A percentile compares a stretch with the other conserved stretches of the same genome.
Conservation (phyloP, 2,888 invertebrate species). For the Ochropacha duplaris region DNA sequence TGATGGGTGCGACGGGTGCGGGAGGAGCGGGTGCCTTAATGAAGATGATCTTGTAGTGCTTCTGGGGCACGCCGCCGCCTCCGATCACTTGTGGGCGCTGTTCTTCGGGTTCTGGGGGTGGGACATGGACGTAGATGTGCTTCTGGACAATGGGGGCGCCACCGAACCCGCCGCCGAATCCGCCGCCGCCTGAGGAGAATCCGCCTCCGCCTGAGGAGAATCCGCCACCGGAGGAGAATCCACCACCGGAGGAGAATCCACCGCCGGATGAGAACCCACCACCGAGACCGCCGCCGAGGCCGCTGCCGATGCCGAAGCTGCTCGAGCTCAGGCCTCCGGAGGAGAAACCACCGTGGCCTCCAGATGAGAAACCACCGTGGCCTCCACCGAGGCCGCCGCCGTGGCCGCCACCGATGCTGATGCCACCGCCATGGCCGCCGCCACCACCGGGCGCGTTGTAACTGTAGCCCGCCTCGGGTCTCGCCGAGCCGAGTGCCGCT, state of each 20-base stretch:
- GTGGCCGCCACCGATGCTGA: conserved; percentile 42
- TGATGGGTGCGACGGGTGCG: conserved; percentile 88
- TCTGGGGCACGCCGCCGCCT: conserved; percentile 86
- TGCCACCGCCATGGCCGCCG: conserved; percentile 49
- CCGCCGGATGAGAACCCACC: conserved; percentile 55
- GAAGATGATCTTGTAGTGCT: conserved; percentile 94
- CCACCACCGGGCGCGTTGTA: conserved; percentile 79
- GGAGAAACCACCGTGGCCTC: conserved; percentile 49
- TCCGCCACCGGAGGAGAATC: conserved; percentile 43
- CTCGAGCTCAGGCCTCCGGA: conserved; percentile 51
- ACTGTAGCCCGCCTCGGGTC: conserved; percentile 85
- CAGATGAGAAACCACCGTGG: conserved; percentile 42
- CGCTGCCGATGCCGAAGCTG: conserved; percentile 47
- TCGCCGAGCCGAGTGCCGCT: conserved; percentile 81
- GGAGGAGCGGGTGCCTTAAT: conserved; percentile 92
- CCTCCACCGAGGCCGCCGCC: conserved; percentile 46
- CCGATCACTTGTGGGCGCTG: conserved; percentile 86
- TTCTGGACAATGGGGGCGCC: conserved; percentile 86
- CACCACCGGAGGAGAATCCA: conserved; percentile 48
- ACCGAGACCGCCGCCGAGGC: conserved; percentile 49
- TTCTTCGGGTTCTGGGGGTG: conserved; percentile 90
- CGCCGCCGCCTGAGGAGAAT: conserved; percentile 45
- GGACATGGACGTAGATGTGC: conserved; percentile 92
- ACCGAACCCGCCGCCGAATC: conserved; percentile 68
- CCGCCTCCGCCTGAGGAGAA: conserved; percentile 45